Percentiles rank a stretch among this genome's conserved stretches.
These are phyloP conservation scores for Timandra comae DNA, from an alignment of 2,888 invertebrate species.

Conservation along the genomic window DNA sequence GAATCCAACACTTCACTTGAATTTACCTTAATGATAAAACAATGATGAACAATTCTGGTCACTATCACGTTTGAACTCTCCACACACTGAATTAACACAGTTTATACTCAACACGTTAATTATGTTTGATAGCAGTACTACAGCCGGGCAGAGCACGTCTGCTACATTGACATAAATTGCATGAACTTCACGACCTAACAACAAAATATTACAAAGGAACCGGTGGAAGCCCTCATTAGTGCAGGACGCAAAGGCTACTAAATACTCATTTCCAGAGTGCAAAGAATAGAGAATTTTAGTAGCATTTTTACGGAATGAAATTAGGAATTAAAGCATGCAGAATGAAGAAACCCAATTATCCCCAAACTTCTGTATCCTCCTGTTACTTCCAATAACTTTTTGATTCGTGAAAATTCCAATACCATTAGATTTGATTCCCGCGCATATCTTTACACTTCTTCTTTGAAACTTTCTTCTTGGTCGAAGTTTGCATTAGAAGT, in stretches of 20 bases:
- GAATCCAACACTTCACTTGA: conserved; percentile 56
- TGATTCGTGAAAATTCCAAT: conserved; percentile 73
- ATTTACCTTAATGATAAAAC: conserved; percentile 25
- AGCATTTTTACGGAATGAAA: conserved; percentile 51
- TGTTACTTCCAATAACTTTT: conserved; percentile 47
- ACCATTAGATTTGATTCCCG: conserved; percentile 64
- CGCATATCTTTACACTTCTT: conserved; percentile 66
- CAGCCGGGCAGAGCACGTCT: conserved; percentile 45
- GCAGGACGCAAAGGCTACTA: conserved; percentile 20
- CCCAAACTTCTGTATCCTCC: conserved; percentile 42
- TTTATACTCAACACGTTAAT: conserved; percentile 34
- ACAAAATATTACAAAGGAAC: conserved; percentile 22
- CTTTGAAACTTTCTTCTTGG: conserved; percentile 66
- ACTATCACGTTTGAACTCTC: conserved; percentile 43
- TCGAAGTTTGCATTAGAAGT: conserved; percentile 71
- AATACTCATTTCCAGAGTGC: conserved; percentile 33
- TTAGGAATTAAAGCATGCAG: conserved; percentile 57
- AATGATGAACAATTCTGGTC: conserved; percentile 29
- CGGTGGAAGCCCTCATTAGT: conserved; percentile 9
- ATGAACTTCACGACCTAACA: conserved; percentile 51
- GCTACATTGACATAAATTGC: conserved; percentile 60
- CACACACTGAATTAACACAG: conserved; percentile 43
- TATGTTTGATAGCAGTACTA: conserved; percentile 42
- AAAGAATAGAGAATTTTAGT: conserved; percentile 27
- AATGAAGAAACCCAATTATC: conserved; percentile 47